Percentiles rank a stretch among this genome's conserved stretches.
These are phyloP conservation scores for Cyclopterus lumpus DNA, from an alignment of 2,797 vertebrate genomes.

Conservation along the genomic window DNA sequence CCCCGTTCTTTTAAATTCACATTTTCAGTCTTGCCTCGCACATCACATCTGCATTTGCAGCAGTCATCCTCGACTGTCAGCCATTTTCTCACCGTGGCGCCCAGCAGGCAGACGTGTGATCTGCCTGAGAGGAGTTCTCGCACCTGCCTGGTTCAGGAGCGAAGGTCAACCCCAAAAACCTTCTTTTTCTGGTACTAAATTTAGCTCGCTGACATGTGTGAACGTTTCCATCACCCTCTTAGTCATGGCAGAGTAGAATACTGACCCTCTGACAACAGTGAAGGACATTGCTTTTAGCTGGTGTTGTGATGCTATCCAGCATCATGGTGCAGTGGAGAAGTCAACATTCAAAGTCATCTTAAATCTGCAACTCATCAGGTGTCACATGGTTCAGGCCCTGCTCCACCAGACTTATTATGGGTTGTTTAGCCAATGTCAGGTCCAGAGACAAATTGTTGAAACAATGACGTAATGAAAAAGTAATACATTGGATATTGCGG, in stretches of 20 bases:
- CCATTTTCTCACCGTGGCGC: conserved; percentile 63
- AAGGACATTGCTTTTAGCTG: conserved; percentile 41
- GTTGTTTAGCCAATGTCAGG: conserved; percentile 17
- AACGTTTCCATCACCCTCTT: conserved; percentile 60
- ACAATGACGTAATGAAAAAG: conserved; percentile 26
- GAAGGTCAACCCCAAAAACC: conserved; percentile 63
- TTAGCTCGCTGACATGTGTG: conserved; percentile 67
- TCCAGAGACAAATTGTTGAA: conserved; percentile 20
- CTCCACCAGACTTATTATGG: conserved; percentile 2
- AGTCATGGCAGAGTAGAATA: conserved; percentile 37
- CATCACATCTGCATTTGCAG: conserved; percentile 27
- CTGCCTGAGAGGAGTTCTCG: conserved; percentile 77
- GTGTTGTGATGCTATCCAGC: conserved; percentile 7
- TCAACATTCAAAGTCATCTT: conserved; percentile 13
- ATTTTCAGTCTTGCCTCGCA: conserved; percentile 14
- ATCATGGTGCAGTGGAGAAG: not conserved
- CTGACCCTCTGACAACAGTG: conserved; percentile 19
- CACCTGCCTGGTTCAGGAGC: conserved; percentile 73
- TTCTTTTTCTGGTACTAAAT: conserved; percentile 53
- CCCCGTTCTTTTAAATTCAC: conserved; percentile 7
- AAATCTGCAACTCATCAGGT: conserved; percentile 42
- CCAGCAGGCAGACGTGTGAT: conserved; percentile 66
- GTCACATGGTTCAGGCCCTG: not conserved
- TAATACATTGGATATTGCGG: conserved; percentile 4
- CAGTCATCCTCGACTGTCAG: conserved; percentile 53